Percentiles rank a stretch among this genome's conserved stretches.
phyloP scores from a whole-genome alignment of 2,113 vertebrate species.

The Gorilla gorilla region DNA sequence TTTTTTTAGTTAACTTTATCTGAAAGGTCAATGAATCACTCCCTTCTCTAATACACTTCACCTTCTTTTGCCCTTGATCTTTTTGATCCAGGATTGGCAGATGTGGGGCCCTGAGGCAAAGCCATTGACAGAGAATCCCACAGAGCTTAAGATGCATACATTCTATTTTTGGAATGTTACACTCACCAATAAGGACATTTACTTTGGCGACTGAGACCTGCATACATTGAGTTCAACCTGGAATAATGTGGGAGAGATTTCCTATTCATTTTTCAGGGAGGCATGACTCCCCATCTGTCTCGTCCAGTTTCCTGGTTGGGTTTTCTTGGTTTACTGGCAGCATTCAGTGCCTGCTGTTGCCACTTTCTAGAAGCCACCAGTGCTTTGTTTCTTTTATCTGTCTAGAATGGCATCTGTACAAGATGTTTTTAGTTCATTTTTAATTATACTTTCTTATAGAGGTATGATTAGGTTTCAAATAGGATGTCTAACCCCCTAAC shows the following conservation, averaged over 20 bases:
- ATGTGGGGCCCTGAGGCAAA: conserved; percentile 29
- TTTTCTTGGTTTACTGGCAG: neutral
- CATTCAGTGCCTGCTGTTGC: neutral
- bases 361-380: neutral
- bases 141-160: neutral
- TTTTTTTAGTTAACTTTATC: neutral
- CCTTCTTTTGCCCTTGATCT: conserved; percentile 25
- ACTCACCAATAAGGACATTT: neutral
- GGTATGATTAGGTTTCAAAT: neutral
- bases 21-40: neutral
- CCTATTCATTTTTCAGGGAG: neutral
- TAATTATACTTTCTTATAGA: neutral
- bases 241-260: neutral
- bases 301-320: neutral
- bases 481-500: neutral
- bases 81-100: conserved; percentile 38
- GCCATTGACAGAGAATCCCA: neutral
- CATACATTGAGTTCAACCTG: neutral
- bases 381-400: neutral
- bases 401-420: neutral
- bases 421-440: neutral
- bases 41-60: neutral
- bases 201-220: neutral
- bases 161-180: conserved; percentile 28
- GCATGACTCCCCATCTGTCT: neutral